These are phyloP conservation scores for Coregonus ussuriensis DNA, from an alignment of 2,797 vertebrate genomes.

Conservation along the genomic window DNA sequence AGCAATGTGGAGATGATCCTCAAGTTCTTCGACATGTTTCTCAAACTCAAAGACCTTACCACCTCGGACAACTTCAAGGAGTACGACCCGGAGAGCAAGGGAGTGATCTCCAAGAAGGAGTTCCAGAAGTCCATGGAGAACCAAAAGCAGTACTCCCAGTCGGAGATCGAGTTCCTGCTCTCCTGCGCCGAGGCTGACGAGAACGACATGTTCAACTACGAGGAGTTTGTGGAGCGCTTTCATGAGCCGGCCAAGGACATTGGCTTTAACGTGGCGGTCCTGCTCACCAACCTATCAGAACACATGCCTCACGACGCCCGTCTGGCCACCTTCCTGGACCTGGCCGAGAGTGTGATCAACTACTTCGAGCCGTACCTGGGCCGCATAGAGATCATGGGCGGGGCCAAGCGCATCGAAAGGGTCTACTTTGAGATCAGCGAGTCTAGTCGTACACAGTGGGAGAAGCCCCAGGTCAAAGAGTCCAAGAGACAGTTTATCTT, in stretches of 20 bases:
- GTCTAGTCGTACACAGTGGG: slow-evolving; percentile 97
- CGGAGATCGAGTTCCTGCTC: slow-evolving; percentile 95
- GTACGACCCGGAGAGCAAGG: slow-evolving; percentile 91
- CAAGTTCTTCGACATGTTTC: slow-evolving; percentile 99
- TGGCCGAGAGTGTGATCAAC: slow-evolving; percentile 94
- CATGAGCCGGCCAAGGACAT: slow-evolving; percentile 98
- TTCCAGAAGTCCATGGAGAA: slow-evolving; percentile 99
- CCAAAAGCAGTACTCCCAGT: slow-evolving; percentile 95
- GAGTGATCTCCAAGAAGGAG: slow-evolving; percentile 96
- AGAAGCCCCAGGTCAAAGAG: slow-evolving; percentile 98
- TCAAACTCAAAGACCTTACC: slow-evolving; percentile 97
- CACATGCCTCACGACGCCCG: slow-evolving; percentile 96
- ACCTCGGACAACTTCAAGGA: slow-evolving; percentile 96
- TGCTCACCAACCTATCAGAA: slow-evolving; percentile 95
- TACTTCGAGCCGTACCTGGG: slow-evolving; percentile 96
- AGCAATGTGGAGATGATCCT: slow-evolving; percentile 99
- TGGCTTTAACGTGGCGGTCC: slow-evolving; percentile 95
- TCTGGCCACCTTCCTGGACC: slow-evolving; percentile 87
- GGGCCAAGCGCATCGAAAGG: slow-evolving; percentile 95
- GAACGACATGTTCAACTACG: slow-evolving; percentile 96
- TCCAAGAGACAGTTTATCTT: slow-evolving; percentile 99
- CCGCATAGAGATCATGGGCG: slow-evolving; percentile 98
- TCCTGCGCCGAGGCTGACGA: slow-evolving; percentile 96
- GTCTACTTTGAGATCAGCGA: slow-evolving; percentile 99
- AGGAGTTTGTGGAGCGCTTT: slow-evolving; percentile 94